Evolutionary conservation across 2,888 invertebrate species (phyloP), one percentile per base, ranked within the genome.

Genomic region (Philaethria dido): DNA sequence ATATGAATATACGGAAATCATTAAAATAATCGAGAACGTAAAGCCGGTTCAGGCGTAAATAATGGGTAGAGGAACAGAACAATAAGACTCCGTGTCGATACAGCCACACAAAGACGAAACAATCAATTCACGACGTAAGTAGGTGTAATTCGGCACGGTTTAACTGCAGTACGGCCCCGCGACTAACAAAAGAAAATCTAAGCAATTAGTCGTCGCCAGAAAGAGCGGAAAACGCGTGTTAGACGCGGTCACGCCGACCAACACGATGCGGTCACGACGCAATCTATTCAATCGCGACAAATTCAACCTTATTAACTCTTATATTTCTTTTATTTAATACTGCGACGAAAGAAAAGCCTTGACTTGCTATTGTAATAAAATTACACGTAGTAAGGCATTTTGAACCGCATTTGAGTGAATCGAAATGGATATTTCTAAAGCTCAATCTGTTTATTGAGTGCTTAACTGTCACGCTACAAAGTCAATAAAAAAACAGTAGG

Each of bases 141-240:
- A 92, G 90, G 91, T 88, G 89, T 80, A 83, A 92, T 92, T 91
- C 87, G 92, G 81, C 84, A 87, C 88, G 92, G 89, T 84, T 86
- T 79, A 82, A 81, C 84, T 84, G 79, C 87, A 85, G 81, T 84
- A 84, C 84, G 85, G 88, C 88, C 86, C 88, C 92, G 89, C 87
- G 89, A 91, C 91, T 88, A 92, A 91, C 92, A 90, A 92, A 92
- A 91, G 92, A 88, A 92, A 92, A 92, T 91, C 90, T 90, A 89
- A 92, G 92, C 92, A 92, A 92, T 92, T 92, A 92, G 91, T 91
- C 92, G 92, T 86, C 91, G 90, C 86, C 89, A 86, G 92, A 89
- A 92, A 92, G 91, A 92, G 92, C 92, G 92, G 92, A 92, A 92
- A 91, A 92, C 92, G 82, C 87, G 90, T 81, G 86, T 92, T 92